Base-by-base conservation (phyloP, 2,797 vertebrate genomes). In the Lithobates sylvaticus region DNA sequence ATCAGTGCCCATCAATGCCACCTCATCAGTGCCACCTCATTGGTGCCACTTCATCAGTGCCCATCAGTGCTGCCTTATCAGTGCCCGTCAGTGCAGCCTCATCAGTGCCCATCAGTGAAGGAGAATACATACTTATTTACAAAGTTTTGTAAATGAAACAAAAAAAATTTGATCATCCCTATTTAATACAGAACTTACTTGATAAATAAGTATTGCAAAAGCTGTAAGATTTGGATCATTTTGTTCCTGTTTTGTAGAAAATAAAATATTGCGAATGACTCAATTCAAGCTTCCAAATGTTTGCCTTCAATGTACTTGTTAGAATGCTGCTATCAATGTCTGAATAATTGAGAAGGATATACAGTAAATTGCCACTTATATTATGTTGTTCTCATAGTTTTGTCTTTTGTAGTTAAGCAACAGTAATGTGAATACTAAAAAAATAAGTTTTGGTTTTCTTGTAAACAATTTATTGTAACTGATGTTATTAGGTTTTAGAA, bases 341-440 rank as follows among this genome's bases (percentile, higher is more conserved):
- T 9, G 9, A 26, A 54, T 77, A 54, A 64, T 65, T 64, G 32
- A 77, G 12, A 77, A 5, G 76, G 23, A 77, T 77, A 39, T 77
- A 77, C 54, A 36, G 76, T 77, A 26, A 77, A 65, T 77, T 77
- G 13, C 76, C 34, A 77, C 54, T 77, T 64, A 64, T 26, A 77
- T 36, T 77, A 10, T 64, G 29, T 77, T 77, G 58, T 77, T 77
- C 32, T 26, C 23, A 21, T 77, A 26, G 34, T 77, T 13, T 64
- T 36, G 54, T n/a, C 54, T 77, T 39, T 26, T 39, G 58, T 27
- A 39, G 54, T 65, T 77, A 29, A 77, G 61, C 32, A 64, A 39
- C n/a, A 15, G 21, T 16, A 77, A 16, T 39, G 21, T 77, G 54
- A 47, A 23, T 61, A 64, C 7, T 10, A 36, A 34, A 36, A 15